A percentile compares a stretch with the other conserved stretches of the same genome.
phyloP scores from a whole-genome alignment of 2,888 invertebrate species.

The Agrotis clavis region DNA sequence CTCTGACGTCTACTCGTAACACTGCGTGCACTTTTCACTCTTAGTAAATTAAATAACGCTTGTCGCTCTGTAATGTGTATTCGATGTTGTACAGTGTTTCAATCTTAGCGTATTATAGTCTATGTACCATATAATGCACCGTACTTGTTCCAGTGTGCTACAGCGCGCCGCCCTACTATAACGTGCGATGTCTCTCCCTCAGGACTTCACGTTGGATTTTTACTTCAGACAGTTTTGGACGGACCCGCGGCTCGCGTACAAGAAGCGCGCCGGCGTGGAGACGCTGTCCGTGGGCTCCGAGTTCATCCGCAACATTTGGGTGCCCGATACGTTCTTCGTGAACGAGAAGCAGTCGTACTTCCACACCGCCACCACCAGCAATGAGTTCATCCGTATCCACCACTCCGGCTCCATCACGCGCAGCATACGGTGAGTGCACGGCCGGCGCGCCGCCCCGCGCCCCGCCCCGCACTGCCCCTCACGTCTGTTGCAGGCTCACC shows the following conservation, averaged over 20 bases:
- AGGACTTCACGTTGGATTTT: constrained; percentile 99
- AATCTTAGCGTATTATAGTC: constrained; percentile 44
- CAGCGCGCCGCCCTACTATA: constrained; percentile 38
- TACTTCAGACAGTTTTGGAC: constrained; percentile 99
- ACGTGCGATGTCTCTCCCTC: constrained; percentile 63
- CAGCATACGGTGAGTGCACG: constrained; percentile 94
- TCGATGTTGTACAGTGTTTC: constrained; percentile 69
- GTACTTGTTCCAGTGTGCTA: constrained; percentile 20
- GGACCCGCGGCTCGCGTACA: constrained; percentile 97
- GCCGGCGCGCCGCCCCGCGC: neutral
- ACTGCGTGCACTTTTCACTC: constrained; percentile 64
- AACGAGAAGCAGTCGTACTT: constrained; percentile 99
- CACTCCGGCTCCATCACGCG: constrained; percentile 97
- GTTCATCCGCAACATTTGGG: constrained; percentile 99
- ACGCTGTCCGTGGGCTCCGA: constrained; percentile 97
- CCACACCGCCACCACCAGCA: constrained; percentile 99
- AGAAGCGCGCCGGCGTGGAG: constrained; percentile 95
- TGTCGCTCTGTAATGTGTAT: constrained; percentile 67
- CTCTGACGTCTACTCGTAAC: constrained; percentile 30
- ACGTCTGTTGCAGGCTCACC: constrained; percentile 93
- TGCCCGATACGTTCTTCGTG: constrained; percentile 99
- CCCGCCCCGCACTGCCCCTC: constrained; percentile 11
- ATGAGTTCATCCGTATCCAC: constrained; percentile 98
- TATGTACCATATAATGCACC: constrained; percentile 47
- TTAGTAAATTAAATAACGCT: constrained; percentile 62